Base-by-base conservation (phyloP, 92 coral and sea anemone species). In the Zoanthus sansibaricus region DNA sequence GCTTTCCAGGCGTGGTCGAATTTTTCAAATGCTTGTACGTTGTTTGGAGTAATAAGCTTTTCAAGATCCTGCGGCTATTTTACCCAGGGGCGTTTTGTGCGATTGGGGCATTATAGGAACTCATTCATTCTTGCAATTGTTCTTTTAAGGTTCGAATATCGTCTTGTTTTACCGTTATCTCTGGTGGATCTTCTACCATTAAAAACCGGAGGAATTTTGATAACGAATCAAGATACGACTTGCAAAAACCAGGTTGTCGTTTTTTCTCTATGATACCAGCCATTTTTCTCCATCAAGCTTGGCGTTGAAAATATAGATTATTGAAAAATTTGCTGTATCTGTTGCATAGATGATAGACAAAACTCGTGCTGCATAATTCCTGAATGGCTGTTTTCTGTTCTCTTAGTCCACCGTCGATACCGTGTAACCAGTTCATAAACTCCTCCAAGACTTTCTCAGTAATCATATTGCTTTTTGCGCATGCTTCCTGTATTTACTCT, bases 11-110 rank as follows among this genome's bases (percentile, higher is more conserved):
- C 86, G 67, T 61, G 70, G 21, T 48, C 59, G 15, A 89, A 89
- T 61, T 79, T 59, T 47, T 89, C 89, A 89, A 89, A 89, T n/a
- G 73, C 69, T 76, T 64, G n/a, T 32, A 89, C 70, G 51, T 89
- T 71, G 59, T 78, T 52, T 9, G 90, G 92, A 30, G 92, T 89
- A 30, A 74, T 83, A 56, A 89, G 76, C 54, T 79, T 62, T 42
- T 72, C 21, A 49, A 89, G 75, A 59, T 89, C 92, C 44, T 89
- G 89, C 84, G 84, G 76, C 49, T 79, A 37, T 44, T 90, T 90
- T 42, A 86, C 83, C 90, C 93, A 79, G 58, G 79, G 72, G 21
- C 93, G 82, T 46, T n/a, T n/a, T 78, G 31, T 3, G 78, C 79
- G 52, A 83, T 58, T n/a, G 85, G 72, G 14, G 71, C 89, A 18